Evolutionary conservation across 1,140 invertebrate species (phyloP), one percentile per base, ranked within the genome.

Genomic region (Ridgeia piscesae): DNA sequence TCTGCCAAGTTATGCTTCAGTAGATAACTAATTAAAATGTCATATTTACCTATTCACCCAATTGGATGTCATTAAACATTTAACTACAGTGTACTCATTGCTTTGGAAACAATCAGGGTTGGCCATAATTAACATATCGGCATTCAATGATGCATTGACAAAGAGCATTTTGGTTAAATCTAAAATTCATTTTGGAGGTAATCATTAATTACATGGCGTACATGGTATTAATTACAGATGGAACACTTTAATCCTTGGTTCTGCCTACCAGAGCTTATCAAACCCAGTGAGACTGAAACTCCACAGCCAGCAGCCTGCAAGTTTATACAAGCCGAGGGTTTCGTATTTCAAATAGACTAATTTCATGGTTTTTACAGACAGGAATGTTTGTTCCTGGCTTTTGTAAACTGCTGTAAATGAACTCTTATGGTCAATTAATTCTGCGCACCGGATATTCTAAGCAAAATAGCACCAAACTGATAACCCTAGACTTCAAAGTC

Each of bases 321-420:
- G 58, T 77, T 77, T 77, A 77, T 21, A 27, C 27, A 27, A 77
- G 58, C 58, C 27, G 27, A 77, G 0, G 58, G 58, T 77, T 77
- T 77, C 58, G 17, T 77, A 77, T 77, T 77, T 77, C 58, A 77
- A 77, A 77, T 21, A 77, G 58, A 21, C 58, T 77, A 77, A 77
- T 77, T 77, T 77, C 58, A 77, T 77, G 27, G 58, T 77, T 77
- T 77, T 77, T 77, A 77, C 58, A 77, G 58, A 77, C 58, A 77
- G 58, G 58, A 77, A 77, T 77, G 58, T 77, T 42, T 42, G 42
- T 21, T n/a, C 14, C 58, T 14, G 58, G 58, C 58, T 77, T 77
- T 77, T 77, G 58, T 77, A 77, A 77, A 77, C 58, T 77, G 8
- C 58, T 77, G 58, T 77, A 77, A 77, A 21, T 77, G 58, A 77